Conservation (phyloP, 2,113 vertebrate genomes). For the Limnothrissa miodon region DNA sequence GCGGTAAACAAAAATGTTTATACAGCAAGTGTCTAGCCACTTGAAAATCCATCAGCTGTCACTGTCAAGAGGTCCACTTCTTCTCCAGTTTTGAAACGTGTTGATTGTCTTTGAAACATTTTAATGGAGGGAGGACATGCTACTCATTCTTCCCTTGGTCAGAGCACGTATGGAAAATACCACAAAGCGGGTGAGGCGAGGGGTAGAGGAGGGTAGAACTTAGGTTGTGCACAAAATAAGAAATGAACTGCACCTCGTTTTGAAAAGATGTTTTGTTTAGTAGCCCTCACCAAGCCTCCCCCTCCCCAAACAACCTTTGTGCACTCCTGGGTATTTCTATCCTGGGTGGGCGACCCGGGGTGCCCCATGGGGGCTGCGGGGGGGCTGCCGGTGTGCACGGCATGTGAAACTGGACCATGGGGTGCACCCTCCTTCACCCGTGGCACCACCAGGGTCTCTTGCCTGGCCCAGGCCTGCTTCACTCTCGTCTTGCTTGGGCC, state of each 20-base stretch:
- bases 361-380: background rate
- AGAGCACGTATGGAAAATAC: background rate
- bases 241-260: background rate
- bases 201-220: too few relatives aligned
- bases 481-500: slow-evolving; percentile 29
- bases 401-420: slow-evolving; percentile 64
- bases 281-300: background rate
- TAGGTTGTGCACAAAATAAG: background rate
- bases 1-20: background rate
- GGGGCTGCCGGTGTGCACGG: slow-evolving; percentile 40
- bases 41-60: slow-evolving; percentile 8
- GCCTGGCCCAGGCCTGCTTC: slow-evolving; percentile 29
- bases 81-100: background rate
- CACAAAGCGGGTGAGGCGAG: background rate
- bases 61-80: slow-evolving; percentile 17
- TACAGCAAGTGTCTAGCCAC: background rate
- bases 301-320: background rate
- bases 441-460: background rate
- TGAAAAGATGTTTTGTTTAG: background rate
- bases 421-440: background rate
- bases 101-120: slow-evolving; percentile 23
- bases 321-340: slow-evolving; percentile 65
- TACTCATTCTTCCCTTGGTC: slow-evolving; percentile 10
- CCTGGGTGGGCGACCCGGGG: slow-evolving; percentile 38
- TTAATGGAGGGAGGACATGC: background rate